Base-by-base conservation (phyloP, 2,888 invertebrate genomes). In the Silvanus unidentatus region DNA sequence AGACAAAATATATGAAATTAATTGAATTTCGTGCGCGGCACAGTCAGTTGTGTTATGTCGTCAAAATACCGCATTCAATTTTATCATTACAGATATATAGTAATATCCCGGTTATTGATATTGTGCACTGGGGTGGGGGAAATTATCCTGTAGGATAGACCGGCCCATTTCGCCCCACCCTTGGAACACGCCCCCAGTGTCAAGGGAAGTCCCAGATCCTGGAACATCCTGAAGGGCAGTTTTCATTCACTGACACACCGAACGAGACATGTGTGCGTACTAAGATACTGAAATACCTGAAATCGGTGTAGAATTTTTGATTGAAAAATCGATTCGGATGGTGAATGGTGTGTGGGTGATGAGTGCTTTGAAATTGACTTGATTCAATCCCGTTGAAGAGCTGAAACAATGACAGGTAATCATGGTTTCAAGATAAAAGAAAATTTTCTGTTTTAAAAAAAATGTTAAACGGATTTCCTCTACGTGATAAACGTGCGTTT, bases 111-210 rank as follows among this genome's bases (percentile, higher is more conserved):
- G 42, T 39, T 39, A n/a, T 39, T 15, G 9, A 39, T 9, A 15
- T 16, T 32, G 46, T 53, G n/a, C n/a, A n/a, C n/a, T n/a, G 56
- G 43, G 59, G 63, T 62, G 70, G 75, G 75, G 75, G 75, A 71
- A 72, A 72, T 72, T 63, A 55, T 63, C 69, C 64, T 68, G 63
- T 63, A 72, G 75, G 79, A 77, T 77, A 75, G 77, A 75, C 76
- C 78, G 76, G 77, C 78, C 73, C 74, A 75, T 74, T 74, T 75
- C n/a, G 75, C 76, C 77, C 78, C 77, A 77, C 74, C 75, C 63
- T 60, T 53, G 29, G 44, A 58, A 60, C 66, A 65, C 69, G 66
- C 67, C 68, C 65, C 74, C n/a, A n/a, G 30, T 53, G 73, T 70
- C 70, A 67, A 62, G 55, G 56, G 55, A 57, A 58, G 58, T 73